Evolutionary conservation across 2,888 invertebrate species (phyloP).

Genomic region (Hyalella azteca): DNA sequence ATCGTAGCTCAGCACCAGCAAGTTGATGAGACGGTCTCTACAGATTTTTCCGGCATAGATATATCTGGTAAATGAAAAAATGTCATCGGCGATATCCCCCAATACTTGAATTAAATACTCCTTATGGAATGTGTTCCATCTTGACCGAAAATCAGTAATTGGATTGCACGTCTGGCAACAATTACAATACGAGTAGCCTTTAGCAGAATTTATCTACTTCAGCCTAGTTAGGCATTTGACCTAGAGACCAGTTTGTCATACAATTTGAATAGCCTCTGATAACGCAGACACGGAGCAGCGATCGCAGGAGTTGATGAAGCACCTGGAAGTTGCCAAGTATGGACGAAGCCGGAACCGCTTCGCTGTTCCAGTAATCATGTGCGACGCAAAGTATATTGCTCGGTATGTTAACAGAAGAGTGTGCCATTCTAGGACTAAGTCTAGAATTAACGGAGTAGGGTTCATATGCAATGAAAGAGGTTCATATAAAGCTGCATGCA

Average conservation of each 20-base stretch:
- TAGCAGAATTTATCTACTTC: too few relatives aligned
- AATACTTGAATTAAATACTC: neutral
- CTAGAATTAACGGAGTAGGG: too few relatives aligned
- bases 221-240: too few relatives aligned
- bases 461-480: too few relatives aligned
- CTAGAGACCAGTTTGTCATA: too few relatives aligned
- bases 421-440: too few relatives aligned
- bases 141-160: too few relatives aligned
- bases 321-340: conserved; percentile 40
- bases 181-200: too few relatives aligned
- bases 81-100: neutral
- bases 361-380: conserved; percentile 78
- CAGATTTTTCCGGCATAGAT: neutral
- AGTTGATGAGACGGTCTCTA: neutral
- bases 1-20: neutral
- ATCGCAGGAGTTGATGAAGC: neutral
- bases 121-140: neutral
- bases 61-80: neutral
- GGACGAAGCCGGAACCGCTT: conserved; percentile 79
- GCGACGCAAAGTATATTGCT: conserved; percentile 75
- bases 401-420: conserved; percentile 63
- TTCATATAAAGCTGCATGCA: too few relatives aligned
- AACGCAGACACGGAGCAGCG: neutral
- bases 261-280: too few relatives aligned
- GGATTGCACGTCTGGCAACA: too few relatives aligned